phyloP scores from a whole-genome alignment of 2,888 invertebrate species.

The Cataglyphis altisquamis region DNA sequence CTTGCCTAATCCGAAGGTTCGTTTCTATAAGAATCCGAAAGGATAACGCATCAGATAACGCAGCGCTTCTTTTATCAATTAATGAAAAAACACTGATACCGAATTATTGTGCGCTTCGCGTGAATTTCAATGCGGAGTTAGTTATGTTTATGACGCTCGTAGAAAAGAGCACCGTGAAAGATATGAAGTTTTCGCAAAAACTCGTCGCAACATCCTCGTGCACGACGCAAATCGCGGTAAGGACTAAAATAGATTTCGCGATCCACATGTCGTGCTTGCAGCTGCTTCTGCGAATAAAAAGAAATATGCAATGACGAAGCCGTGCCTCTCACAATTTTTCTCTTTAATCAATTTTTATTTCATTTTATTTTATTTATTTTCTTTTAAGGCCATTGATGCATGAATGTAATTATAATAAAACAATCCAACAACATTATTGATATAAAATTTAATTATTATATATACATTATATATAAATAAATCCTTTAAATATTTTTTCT shows the following conservation, averaged over 20 bases:
- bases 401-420: neutral
- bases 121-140: neutral
- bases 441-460: neutral
- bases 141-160: conserved; percentile 27
- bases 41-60: neutral
- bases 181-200: conserved; percentile 55
- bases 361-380: no score
- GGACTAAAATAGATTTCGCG: conserved; percentile 56
- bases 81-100: neutral
- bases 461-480: neutral
- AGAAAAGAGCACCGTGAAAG: conserved; percentile 22
- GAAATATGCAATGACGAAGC: conserved; percentile 37
- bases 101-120: neutral
- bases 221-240: conserved; percentile 16
- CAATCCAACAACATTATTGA: no score
- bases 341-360: neutral
- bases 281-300: conserved; percentile 60
- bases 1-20: neutral
- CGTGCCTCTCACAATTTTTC: neutral
- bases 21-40: neutral
- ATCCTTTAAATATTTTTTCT: neutral
- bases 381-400: neutral
- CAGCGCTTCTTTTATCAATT: conserved; percentile 15
- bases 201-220: conserved; percentile 35
- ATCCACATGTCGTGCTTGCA: conserved; percentile 65